Conservation (phyloP, 2,888 invertebrate species). For the Melinaea marsaeus region DNA sequence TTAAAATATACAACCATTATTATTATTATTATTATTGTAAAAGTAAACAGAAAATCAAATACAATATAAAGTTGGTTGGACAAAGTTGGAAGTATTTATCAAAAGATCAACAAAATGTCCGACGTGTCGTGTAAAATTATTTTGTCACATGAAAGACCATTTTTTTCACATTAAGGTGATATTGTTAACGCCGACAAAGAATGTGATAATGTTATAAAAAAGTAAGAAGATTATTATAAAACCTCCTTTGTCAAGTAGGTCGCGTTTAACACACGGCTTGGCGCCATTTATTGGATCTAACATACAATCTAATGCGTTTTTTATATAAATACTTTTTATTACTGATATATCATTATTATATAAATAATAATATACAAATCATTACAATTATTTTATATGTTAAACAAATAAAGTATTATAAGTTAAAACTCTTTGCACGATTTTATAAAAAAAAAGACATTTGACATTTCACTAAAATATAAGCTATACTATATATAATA, state of each 20-base stretch:
- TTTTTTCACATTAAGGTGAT: constrained; percentile 18
- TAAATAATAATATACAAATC: neutral
- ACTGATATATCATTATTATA: neutral
- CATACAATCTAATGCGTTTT: constrained; percentile 1
- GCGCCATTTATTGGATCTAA: constrained; percentile 46
- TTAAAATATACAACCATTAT: no score
- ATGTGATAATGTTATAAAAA: constrained; percentile 12
- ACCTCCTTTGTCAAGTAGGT: constrained; percentile 61
- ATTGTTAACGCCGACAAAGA: constrained; percentile 36
- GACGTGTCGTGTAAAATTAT: constrained; percentile 25
- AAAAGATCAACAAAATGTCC: constrained; percentile 20
- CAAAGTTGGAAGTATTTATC: neutral
- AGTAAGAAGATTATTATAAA: constrained; percentile 45
- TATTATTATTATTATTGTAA: no score
- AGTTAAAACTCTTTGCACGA: no score
- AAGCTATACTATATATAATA: no score
- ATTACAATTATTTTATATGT: no score
- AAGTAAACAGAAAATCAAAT: no score
- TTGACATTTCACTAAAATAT: no score
- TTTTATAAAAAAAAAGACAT: no score
- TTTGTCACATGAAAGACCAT: constrained; percentile 21
- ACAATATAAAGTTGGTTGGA: no score
- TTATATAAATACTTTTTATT: neutral
- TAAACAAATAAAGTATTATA: no score
- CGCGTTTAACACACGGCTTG: constrained; percentile 61